phyloP scores from a whole-genome alignment of 2,113 vertebrate species.

The Henicopernis longicauda region DNA sequence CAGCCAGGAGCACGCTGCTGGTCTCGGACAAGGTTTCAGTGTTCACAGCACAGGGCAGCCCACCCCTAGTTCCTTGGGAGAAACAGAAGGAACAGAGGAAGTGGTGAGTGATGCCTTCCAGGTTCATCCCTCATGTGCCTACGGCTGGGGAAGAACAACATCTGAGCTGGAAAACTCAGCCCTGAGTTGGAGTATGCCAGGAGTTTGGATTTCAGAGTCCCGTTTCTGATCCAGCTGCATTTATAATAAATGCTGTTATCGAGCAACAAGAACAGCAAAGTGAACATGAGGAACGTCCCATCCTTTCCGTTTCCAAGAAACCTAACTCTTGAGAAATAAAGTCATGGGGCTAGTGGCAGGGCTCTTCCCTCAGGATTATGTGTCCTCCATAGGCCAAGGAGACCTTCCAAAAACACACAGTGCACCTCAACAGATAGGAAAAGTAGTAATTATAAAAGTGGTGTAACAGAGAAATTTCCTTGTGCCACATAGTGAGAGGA shows the following conservation, averaged over 20 bases:
- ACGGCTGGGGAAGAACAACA: background rate
- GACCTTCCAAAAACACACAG: background rate
- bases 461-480: background rate
- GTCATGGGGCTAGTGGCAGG: background rate
- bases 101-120: background rate
- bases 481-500: background rate
- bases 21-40: background rate
- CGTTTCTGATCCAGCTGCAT: background rate
- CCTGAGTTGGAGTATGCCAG: background rate
- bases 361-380: background rate
- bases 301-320: background rate
- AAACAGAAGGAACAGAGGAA: background rate
- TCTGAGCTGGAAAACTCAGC: background rate
- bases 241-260: background rate
- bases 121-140: background rate
- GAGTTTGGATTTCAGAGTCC: background rate
- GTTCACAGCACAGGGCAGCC: background rate
- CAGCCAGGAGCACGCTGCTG: accelerated
- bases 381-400: background rate
- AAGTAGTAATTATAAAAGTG: background rate
- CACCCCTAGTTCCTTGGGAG: background rate
- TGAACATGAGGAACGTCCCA: background rate
- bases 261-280: background rate
- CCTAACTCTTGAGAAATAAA: background rate
- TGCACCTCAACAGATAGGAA: background rate